A percentile compares a stretch with the other conserved stretches of the same genome.
phyloP scores from a whole-genome alignment of 2,113 vertebrate genomes.

The Protobothrops flavoviridis region DNA sequence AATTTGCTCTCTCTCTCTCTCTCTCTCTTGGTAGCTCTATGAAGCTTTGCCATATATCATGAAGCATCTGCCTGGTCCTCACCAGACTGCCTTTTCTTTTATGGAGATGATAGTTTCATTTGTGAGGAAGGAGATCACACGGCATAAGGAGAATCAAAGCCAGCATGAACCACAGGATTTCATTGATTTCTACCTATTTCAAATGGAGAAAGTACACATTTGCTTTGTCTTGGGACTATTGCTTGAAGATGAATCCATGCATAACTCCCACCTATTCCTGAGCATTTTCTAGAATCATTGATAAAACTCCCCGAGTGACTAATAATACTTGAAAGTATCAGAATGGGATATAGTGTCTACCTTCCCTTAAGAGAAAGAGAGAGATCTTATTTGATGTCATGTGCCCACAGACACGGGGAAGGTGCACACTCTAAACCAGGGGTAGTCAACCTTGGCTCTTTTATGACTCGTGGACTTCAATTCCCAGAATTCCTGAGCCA shows the following conservation, averaged over 20 bases:
- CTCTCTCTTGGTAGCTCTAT: not conserved
- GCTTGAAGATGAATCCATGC: not conserved
- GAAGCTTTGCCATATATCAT: conserved; percentile 13
- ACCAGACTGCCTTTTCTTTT: not conserved
- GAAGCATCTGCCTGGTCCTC: conserved; percentile 15
- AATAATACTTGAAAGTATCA: too few relatives aligned
- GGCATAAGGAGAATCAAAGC: not conserved
- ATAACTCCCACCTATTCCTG: not conserved
- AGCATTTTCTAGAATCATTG: too few relatives aligned
- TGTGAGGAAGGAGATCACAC: not conserved
- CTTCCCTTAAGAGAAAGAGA: too few relatives aligned
- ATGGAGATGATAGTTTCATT: not conserved
- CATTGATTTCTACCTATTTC: conserved; percentile 8
- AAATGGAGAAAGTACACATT: conserved; percentile 5
- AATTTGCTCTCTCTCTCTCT: not conserved
- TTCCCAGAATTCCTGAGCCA: too few relatives aligned
- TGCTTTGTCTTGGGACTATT: not conserved
- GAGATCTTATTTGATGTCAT: too few relatives aligned
- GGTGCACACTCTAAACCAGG: too few relatives aligned
- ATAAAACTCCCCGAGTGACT: too few relatives aligned
- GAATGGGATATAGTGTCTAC: too few relatives aligned
- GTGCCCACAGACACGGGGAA: too few relatives aligned
- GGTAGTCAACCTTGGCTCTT: too few relatives aligned
- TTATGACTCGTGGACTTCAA: too few relatives aligned
- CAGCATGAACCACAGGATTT: conserved; percentile 7